Conservation (phyloP, 2,113 vertebrate species). For the Etia nguti region DNA sequence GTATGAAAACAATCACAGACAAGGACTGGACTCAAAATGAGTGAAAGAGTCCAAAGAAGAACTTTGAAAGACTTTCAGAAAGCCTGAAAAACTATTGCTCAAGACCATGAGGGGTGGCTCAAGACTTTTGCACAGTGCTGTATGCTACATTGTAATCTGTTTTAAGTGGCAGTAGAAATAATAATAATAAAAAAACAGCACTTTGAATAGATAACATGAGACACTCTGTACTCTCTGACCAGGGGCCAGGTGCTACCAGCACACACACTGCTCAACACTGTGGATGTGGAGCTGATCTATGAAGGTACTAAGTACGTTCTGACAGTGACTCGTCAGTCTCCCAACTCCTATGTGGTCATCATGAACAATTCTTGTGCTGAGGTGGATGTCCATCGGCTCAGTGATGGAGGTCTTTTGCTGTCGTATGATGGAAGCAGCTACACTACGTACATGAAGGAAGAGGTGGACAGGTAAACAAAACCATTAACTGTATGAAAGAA, state of each 20-base stretch:
- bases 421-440: slow-evolving; percentile 98
- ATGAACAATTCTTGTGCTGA: slow-evolving; percentile 90
- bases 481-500: not conserved
- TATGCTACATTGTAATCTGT: not conserved
- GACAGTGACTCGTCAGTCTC: slow-evolving; percentile 95
- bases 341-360: slow-evolving; percentile 96
- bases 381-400: slow-evolving; percentile 92
- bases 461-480: slow-evolving; percentile 86
- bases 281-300: slow-evolving; percentile 95
- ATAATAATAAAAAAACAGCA: not conserved
- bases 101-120: too few species aligned
- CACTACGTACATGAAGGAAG: slow-evolving; percentile 99
- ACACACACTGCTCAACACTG: slow-evolving; percentile 92
- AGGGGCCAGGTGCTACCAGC: slow-evolving; percentile 96
- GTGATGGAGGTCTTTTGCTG: slow-evolving; percentile 90
- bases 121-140: too few species aligned
- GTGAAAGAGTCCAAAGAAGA: too few species aligned
- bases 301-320: slow-evolving; percentile 92
- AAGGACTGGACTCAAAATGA: too few species aligned
- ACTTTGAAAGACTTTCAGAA: too few species aligned
- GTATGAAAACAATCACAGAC: too few species aligned
- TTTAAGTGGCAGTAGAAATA: not conserved
- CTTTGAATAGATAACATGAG: not conserved
- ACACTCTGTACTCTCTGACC: not conserved
- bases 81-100: too few species aligned